These are phyloP conservation scores for Acropora tenuis DNA, from an alignment of 64 coral and sea anemone species.

Conservation along the genomic window DNA sequence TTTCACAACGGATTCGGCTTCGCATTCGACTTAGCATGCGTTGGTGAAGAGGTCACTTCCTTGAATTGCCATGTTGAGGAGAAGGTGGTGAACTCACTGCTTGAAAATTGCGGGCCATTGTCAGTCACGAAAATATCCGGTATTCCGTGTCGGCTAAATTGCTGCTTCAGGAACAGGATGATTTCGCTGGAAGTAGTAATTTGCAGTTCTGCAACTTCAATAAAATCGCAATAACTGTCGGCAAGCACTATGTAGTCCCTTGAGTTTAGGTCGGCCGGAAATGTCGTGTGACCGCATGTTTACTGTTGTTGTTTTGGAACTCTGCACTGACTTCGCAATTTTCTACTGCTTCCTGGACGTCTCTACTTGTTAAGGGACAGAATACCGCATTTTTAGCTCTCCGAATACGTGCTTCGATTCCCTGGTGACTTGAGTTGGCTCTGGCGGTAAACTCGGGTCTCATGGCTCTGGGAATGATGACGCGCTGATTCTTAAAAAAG, in stretches of 20 bases:
- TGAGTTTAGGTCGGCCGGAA: slow-evolving; percentile 4
- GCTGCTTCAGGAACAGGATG: slow-evolving; percentile 31
- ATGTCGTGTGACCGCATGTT: slow-evolving; percentile 25
- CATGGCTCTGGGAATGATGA: not conserved
- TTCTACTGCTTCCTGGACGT: slow-evolving; percentile 38
- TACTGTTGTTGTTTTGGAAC: slow-evolving; percentile 23
- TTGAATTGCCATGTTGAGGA: slow-evolving; percentile 58
- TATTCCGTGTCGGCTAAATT: slow-evolving; percentile 42
- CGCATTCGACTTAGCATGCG: slow-evolving; percentile 50
- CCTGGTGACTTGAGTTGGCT: slow-evolving; percentile 60
- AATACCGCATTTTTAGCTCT: slow-evolving; percentile 50
- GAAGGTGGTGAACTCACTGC: slow-evolving; percentile 46
- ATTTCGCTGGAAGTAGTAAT: slow-evolving; percentile 2
- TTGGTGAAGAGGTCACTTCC: slow-evolving; percentile 61
- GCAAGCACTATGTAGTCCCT: slow-evolving; percentile 41
- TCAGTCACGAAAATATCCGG: slow-evolving; percentile 53
- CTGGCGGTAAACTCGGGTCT: slow-evolving; percentile 11
- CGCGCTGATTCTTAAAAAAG: not conserved
- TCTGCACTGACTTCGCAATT: slow-evolving; percentile 49
- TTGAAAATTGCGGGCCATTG: slow-evolving; percentile 46
- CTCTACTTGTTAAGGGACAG: slow-evolving; percentile 30
- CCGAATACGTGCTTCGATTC: slow-evolving; percentile 44
- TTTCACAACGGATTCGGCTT: slow-evolving; percentile 58
- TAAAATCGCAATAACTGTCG: slow-evolving; percentile 48
- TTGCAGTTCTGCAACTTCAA: slow-evolving; percentile 30